Evolutionary conservation across 37 sponge, comb jelly and placozoan species (phyloP), one percentile per base, ranked within the genome.

Genomic region (Cliona cf. orientalis): DNA sequence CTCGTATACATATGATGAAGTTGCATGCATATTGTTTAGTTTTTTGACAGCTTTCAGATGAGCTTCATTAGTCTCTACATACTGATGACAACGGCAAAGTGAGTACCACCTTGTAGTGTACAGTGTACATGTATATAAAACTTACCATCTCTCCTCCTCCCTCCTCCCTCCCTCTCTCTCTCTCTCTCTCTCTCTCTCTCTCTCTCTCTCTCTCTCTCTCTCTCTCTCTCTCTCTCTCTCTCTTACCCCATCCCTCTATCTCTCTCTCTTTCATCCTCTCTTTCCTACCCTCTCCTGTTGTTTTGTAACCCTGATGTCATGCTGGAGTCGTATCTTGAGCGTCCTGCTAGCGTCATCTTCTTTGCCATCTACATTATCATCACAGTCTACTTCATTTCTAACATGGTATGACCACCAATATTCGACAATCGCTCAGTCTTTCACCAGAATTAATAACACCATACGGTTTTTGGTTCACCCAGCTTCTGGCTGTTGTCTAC

Each of bases 401-500:
- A 78, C 62, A 55, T 94, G 64, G 91, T 91, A 55, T 65, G 91
- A n/a, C n/a, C n/a, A n/a, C n/a, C n/a, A n/a, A n/a, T n/a, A n/a
- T n/a, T n/a, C n/a, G n/a, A n/a, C n/a, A n/a, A n/a, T n/a, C n/a
- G n/a, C n/a, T n/a, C n/a, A n/a, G n/a, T n/a, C n/a, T n/a, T n/a
- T n/a, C n/a, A n/a, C n/a, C n/a, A n/a, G n/a, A n/a, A n/a, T n/a
- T n/a, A n/a, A n/a, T n/a, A n/a, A n/a, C n/a, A n/a, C n/a, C n/a
- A n/a, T n/a, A n/a, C n/a, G n/a, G n/a, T n/a, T n/a, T n/a, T n/a
- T n/a, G n/a, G n/a, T n/a, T n/a, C n/a, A n/a, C n/a, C n/a, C n/a
- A 91, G 92, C 80, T 94, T 36, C 67, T 90, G 3, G 88, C 91
- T 53, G 89, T 94, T 34, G 82, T 94, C 42, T 91, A 87, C 89